Conservation (phyloP, 1,140 invertebrate species). For the Sycophila sp. region DNA sequence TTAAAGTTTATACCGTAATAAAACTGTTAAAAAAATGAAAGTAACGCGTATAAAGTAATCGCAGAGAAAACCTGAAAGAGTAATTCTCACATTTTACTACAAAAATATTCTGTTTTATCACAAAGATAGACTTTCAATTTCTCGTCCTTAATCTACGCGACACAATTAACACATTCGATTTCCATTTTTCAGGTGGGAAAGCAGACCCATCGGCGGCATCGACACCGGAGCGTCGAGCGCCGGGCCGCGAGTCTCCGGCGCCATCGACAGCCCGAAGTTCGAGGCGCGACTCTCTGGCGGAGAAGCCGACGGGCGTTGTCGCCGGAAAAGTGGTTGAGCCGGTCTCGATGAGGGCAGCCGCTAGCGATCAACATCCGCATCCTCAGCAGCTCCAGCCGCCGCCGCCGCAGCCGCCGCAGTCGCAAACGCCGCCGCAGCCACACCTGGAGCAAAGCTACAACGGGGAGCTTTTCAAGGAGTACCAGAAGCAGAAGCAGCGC, state of each 20-base stretch:
- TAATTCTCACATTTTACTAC: too few relatives aligned
- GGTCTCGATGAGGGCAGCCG: slow-evolving; percentile 46
- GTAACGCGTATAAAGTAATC: too few relatives aligned
- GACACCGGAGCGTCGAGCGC: slow-evolving; percentile 67
- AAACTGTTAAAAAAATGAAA: too few relatives aligned
- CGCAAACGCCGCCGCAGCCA: slow-evolving; percentile 54
- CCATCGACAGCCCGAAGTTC: slow-evolving; percentile 71
- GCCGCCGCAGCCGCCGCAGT: slow-evolving; percentile 54
- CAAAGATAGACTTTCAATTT: too few relatives aligned
- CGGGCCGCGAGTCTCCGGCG: slow-evolving; percentile 69
- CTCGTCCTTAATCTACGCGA: too few relatives aligned
- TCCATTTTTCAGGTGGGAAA: slow-evolving; percentile 11
- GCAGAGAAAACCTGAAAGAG: too few relatives aligned
- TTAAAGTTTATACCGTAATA: too few relatives aligned
- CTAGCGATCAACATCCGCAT: slow-evolving; percentile 40
- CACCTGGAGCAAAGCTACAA: slow-evolving; percentile 71
- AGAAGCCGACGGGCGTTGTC: slow-evolving; percentile 61
- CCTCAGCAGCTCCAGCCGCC: slow-evolving; percentile 56
- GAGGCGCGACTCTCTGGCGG: slow-evolving; percentile 70
- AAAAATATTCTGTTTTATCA: too few relatives aligned
- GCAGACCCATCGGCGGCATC: slow-evolving; percentile 65
- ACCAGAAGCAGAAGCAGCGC: slow-evolving; percentile 77
- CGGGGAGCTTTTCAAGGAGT: slow-evolving; percentile 77
- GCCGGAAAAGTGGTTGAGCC: slow-evolving; percentile 59
- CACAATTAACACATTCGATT: too few relatives aligned